These are phyloP conservation scores for Petromus typicus DNA, from an alignment of 2,113 vertebrate species.

Conservation along the genomic window DNA sequence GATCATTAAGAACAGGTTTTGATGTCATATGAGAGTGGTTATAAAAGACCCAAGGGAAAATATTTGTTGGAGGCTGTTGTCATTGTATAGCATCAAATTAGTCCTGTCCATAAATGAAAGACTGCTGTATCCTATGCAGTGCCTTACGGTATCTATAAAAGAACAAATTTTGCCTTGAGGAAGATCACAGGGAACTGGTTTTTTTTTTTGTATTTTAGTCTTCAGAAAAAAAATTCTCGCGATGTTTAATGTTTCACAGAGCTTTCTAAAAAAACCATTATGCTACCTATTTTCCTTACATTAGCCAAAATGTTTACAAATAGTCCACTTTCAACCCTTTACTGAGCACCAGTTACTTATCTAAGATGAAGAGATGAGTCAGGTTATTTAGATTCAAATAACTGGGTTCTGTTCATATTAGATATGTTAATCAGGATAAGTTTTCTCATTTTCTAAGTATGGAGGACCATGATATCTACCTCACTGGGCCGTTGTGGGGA, in stretches of 20 bases:
- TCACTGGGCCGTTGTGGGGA: background rate
- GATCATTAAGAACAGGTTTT: conserved; percentile 41
- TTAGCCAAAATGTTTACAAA: conserved; percentile 27
- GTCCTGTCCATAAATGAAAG: background rate
- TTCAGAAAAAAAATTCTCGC: conserved; percentile 14
- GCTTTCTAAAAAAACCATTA: background rate
- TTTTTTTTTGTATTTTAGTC: background rate
- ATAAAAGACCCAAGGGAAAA: conserved; percentile 9
- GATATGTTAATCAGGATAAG: background rate
- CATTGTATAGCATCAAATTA: background rate
- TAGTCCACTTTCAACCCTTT: conserved; percentile 5
- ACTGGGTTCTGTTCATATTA: background rate
- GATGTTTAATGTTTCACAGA: conserved; percentile 3
- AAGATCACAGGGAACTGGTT: background rate
- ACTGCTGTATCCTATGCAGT: background rate
- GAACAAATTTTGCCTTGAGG: conserved; percentile 39
- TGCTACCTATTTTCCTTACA: conserved; percentile 42
- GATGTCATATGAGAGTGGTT: background rate
- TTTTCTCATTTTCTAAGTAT: background rate
- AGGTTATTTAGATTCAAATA: conserved; percentile 8
- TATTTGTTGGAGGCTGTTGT: background rate
- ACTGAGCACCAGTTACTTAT: conserved; percentile 20
- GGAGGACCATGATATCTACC: background rate
- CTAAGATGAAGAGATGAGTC: background rate
- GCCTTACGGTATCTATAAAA: conserved; percentile 3